Evolutionary conservation across 2,113 vertebrate species (phyloP).

Genomic region (Toxotes chatareus): DNA sequence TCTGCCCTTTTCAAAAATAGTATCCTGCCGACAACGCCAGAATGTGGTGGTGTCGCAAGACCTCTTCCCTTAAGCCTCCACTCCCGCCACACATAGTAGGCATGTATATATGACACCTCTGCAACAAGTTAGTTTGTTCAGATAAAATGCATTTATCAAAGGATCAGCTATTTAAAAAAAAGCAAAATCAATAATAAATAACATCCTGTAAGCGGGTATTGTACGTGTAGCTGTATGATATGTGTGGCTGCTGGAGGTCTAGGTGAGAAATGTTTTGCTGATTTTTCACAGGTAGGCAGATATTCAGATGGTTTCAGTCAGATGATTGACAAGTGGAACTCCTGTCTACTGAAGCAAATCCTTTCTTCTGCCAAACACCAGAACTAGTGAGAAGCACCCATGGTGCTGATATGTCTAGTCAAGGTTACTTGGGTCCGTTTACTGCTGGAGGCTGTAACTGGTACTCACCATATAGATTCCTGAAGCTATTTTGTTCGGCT

Average conservation of each 20-base stretch:
- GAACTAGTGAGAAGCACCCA: constrained; percentile 7
- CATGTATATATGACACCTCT: not conserved
- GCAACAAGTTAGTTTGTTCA: not conserved
- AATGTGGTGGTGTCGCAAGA: no score
- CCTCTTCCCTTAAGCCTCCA: no score
- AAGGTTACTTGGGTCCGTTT: constrained; percentile 46
- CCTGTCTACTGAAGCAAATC: constrained; percentile 6
- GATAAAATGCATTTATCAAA: constrained; percentile 1
- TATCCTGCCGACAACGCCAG: no score
- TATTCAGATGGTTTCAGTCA: constrained; percentile 21
- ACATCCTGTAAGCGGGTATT: not conserved
- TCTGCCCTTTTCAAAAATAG: no score
- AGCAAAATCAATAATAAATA: no score
- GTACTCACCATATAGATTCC: constrained; percentile 16
- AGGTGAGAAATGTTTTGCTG: not conserved
- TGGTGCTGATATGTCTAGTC: constrained; percentile 4
- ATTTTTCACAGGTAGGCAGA: constrained; percentile 5
- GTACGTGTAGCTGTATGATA: not conserved
- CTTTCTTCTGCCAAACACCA: constrained; percentile 7
- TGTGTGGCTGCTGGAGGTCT: not conserved
- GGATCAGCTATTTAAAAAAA: not conserved
- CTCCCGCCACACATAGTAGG: not conserved
- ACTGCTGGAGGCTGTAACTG: constrained; percentile 35
- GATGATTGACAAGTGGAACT: constrained; percentile 37
- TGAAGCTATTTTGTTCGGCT: not conserved